phyloP scores from a whole-genome alignment of 2,888 invertebrate genomes.

The Rhagophthalmus giganteus region DNA sequence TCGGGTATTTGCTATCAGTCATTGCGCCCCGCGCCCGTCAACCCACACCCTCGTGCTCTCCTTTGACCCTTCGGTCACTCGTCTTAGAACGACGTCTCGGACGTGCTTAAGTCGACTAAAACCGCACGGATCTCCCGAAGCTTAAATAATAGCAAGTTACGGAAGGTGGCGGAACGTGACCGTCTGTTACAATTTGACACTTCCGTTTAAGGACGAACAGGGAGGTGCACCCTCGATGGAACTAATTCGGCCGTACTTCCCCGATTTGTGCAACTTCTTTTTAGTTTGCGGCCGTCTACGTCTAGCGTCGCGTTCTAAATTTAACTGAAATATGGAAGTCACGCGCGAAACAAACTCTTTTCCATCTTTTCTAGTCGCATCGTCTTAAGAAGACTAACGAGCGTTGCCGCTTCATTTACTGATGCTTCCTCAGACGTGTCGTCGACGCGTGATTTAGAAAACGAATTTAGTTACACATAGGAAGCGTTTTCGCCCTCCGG shows the following conservation, averaged over 20 bases:
- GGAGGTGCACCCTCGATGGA: conserved; percentile 28
- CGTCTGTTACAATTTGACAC: conserved; percentile 35
- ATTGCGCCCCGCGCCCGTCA: conserved; percentile 37
- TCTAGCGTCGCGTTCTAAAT: conserved; percentile 17
- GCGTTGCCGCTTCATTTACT: conserved; percentile 12
- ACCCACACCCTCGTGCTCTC: conserved; percentile 31
- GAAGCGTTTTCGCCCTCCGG: conserved; percentile 26
- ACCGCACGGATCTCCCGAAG: conserved; percentile 14
- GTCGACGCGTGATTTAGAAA: conserved; percentile 17
- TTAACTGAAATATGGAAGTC: conserved; percentile 27
- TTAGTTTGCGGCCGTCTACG: conserved; percentile 6
- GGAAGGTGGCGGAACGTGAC: conserved; percentile 23
- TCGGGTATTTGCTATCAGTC: conserved; percentile 41
- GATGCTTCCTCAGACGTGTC: conserved; percentile 15
- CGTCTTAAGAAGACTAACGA: conserved; percentile 8
- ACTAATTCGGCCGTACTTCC: conserved; percentile 29
- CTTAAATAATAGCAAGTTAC: conserved; percentile 21
- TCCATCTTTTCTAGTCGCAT: conserved; percentile 7
- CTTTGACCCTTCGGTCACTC: conserved; percentile 32
- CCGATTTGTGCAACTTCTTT: not conserved
- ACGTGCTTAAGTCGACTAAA: no score
- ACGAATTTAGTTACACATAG: conserved; percentile 25
- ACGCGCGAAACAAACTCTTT: conserved; percentile 15
- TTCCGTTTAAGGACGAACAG: conserved; percentile 36
- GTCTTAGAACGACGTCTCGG: no score